phyloP scores from a whole-genome alignment of 2,113 vertebrate species.

The Otolemur garnettii region DNA sequence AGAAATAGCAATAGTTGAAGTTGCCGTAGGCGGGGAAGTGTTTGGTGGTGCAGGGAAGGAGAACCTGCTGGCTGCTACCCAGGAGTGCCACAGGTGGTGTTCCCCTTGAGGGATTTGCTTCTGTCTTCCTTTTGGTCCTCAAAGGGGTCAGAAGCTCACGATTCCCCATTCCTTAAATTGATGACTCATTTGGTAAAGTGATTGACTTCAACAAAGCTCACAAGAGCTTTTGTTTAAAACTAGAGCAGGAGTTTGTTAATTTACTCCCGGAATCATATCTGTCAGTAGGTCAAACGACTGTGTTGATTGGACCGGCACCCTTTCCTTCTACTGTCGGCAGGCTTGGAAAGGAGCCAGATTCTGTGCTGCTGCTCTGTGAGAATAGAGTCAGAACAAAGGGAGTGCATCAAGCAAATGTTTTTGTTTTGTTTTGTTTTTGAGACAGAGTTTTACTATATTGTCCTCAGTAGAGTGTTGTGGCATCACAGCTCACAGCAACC shows the following conservation, averaged over 20 bases:
- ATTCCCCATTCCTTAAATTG: background rate
- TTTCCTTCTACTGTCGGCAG: background rate
- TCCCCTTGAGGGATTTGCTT: background rate
- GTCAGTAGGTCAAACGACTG: background rate
- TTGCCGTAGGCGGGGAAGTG: background rate
- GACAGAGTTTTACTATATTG: too few species aligned
- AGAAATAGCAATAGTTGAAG: background rate
- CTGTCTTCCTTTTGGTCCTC: background rate
- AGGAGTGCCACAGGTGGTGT: background rate
- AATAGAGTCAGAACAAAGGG: background rate
- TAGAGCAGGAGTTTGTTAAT: background rate
- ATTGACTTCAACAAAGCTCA: background rate
- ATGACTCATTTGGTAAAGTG: constrained; percentile 32
- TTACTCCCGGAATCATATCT: constrained; percentile 40
- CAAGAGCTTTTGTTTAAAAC: constrained; percentile 29
- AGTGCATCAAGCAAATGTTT: background rate
- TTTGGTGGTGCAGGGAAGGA: background rate
- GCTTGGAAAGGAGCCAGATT: constrained; percentile 8
- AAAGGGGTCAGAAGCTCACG: background rate
- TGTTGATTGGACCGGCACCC: background rate
- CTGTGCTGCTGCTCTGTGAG: background rate
- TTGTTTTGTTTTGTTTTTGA: too few species aligned
- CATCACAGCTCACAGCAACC: too few species aligned
- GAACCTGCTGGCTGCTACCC: background rate
- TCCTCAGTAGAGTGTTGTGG: too few species aligned